Conservation (phyloP, 2,113 vertebrate species). For the Melierax canorus region DNA sequence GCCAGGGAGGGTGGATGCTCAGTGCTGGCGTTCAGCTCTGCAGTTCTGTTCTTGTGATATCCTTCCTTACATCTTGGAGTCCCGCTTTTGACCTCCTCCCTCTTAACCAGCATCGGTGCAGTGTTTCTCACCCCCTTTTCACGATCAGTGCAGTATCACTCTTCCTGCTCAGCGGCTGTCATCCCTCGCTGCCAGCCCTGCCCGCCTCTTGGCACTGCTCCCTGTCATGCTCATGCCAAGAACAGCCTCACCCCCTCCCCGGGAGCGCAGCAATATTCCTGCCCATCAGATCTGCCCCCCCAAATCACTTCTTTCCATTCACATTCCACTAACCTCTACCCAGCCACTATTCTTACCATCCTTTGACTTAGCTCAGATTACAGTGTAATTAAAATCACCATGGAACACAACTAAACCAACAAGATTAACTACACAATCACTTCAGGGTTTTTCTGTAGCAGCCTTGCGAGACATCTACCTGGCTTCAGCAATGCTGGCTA, state of each 20-base stretch:
- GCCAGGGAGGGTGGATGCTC: neutral
- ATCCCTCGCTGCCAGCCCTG: neutral
- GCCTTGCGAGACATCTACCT: neutral
- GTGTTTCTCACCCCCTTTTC: neutral
- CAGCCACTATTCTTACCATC: constrained; percentile 55
- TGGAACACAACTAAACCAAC: constrained; percentile 61
- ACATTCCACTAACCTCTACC: constrained; percentile 46
- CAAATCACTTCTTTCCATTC: neutral
- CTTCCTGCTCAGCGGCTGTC: neutral
- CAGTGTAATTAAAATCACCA: constrained; percentile 67
- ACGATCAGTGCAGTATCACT: neutral
- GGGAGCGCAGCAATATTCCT: neutral
- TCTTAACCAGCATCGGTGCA: neutral
- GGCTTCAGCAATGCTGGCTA: neutral
- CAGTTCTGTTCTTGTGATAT: neutral
- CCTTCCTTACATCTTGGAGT: neutral
- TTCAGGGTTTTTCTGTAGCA: neutral
- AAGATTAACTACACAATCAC: constrained; percentile 52
- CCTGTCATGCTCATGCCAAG: neutral
- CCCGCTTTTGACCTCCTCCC: neutral
- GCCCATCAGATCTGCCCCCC: constrained; percentile 15
- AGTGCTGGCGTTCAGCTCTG: neutral
- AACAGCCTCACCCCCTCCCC: neutral
- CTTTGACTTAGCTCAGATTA: constrained; percentile 64
- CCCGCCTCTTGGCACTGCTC: neutral